phyloP scores from a whole-genome alignment of 2,888 invertebrate genomes.

The Oscheius sp. region DNA sequence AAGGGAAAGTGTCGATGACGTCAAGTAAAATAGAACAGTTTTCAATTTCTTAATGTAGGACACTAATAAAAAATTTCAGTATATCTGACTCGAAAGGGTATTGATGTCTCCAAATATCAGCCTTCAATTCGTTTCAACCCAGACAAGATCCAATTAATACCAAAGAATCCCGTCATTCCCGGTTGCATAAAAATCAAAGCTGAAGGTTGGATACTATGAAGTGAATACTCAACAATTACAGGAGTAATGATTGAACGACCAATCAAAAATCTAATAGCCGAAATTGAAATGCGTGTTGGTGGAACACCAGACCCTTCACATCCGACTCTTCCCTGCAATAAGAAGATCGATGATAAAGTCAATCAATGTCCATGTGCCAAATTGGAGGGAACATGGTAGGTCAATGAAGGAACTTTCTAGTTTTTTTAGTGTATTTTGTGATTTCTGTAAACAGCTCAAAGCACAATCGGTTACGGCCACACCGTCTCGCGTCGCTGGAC shows the following conservation, averaged over 20 bases:
- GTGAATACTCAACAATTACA: background rate
- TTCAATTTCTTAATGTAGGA: background rate
- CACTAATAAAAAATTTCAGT: conserved; percentile 56
- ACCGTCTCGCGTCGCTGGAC: conserved; percentile 43
- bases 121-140: conserved; percentile 69
- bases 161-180: conserved; percentile 69
- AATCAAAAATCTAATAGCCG: conserved; percentile 66
- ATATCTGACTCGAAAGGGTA: conserved; percentile 66
- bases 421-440: conserved; percentile 66
- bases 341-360: conserved; percentile 69
- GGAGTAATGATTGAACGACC: conserved; percentile 63
- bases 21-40: background rate
- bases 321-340: conserved; percentile 67
- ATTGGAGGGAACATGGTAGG: conserved; percentile 68
- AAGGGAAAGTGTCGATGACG: background rate
- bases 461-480: conserved; percentile 60
- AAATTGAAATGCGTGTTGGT: conserved; percentile 69
- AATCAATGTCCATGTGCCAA: conserved; percentile 70
- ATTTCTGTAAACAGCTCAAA: conserved; percentile 68
- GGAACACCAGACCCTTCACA: conserved; percentile 68
- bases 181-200: conserved; percentile 70
- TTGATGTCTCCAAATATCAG: conserved; percentile 67
- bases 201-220: no score
- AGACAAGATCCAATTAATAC: conserved; percentile 68
- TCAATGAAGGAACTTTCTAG: background rate